Conservation (phyloP, 2,113 vertebrate species). For the Fregata magnificens region DNA sequence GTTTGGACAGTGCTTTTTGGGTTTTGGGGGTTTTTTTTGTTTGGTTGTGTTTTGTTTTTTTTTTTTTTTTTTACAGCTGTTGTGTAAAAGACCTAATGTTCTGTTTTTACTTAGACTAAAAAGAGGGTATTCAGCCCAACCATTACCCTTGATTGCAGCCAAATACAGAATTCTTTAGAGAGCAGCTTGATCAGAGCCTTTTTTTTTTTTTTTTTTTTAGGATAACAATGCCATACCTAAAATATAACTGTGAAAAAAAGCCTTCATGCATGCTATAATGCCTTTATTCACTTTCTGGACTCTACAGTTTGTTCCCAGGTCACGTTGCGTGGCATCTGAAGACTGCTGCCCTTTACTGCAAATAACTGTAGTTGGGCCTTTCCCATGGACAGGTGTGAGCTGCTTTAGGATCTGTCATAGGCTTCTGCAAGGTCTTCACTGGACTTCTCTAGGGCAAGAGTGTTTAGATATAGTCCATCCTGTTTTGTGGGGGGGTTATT, state of each 20-base stretch:
- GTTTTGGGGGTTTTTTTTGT: no score
- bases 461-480: neutral
- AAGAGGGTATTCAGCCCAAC: neutral
- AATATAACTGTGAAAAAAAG: neutral
- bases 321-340: neutral
- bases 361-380: neutral
- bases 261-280: neutral
- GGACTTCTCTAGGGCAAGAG: neutral
- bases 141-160: neutral
- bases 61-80: neutral
- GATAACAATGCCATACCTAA: neutral
- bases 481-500: no score
- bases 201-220: neutral
- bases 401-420: neutral
- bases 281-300: neutral
- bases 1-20: neutral
- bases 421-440: neutral
- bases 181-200: neutral
- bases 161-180: neutral
- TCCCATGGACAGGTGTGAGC: neutral
- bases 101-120: neutral
- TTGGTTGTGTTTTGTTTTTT: neutral
- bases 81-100: neutral
- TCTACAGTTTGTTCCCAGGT: neutral
- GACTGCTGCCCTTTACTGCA: constrained; percentile 15